Evolutionary conservation across 2,888 invertebrate genomes (phyloP).

Genomic region (Gortyna flavago): DNA sequence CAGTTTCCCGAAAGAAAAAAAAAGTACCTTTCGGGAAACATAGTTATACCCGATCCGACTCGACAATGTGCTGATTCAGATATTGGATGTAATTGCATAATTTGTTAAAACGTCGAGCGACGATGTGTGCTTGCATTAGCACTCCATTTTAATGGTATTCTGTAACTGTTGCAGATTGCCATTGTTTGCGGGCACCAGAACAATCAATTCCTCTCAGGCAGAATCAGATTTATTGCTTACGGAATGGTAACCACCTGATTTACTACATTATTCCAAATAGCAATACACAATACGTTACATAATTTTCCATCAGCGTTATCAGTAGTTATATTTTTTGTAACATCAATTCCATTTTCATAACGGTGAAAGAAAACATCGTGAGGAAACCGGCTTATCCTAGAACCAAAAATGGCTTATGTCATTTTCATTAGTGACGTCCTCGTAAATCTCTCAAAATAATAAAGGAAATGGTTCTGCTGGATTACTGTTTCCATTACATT

Average conservation of each 20-base stretch:
- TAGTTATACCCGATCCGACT: too few relatives aligned
- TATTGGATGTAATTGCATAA: too few relatives aligned
- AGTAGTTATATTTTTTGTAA: background rate
- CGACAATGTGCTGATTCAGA: too few relatives aligned
- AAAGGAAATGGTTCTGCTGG: background rate
- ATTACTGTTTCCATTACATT: background rate
- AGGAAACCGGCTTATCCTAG: too few relatives aligned
- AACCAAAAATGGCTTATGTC: too few relatives aligned
- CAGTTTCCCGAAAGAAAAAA: too few relatives aligned
- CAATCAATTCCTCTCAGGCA: conserved; percentile 13
- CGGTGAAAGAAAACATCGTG: too few relatives aligned
- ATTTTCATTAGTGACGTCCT: background rate
- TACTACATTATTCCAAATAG: conserved; percentile 1
- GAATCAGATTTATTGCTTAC: conserved; percentile 14
- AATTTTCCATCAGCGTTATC: background rate
- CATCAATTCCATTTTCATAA: background rate
- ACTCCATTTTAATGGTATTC: conserved; percentile 13
- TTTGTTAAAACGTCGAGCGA: background rate
- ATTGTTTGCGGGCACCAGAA: conserved; percentile 23
- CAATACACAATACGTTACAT: background rate
- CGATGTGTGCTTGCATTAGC: background rate
- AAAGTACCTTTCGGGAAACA: too few relatives aligned
- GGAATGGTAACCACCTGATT: conserved; percentile 5
- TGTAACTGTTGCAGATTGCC: background rate
- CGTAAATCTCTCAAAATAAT: background rate